phyloP scores from a whole-genome alignment of 2,888 invertebrate species.

The Germaria angustata region DNA sequence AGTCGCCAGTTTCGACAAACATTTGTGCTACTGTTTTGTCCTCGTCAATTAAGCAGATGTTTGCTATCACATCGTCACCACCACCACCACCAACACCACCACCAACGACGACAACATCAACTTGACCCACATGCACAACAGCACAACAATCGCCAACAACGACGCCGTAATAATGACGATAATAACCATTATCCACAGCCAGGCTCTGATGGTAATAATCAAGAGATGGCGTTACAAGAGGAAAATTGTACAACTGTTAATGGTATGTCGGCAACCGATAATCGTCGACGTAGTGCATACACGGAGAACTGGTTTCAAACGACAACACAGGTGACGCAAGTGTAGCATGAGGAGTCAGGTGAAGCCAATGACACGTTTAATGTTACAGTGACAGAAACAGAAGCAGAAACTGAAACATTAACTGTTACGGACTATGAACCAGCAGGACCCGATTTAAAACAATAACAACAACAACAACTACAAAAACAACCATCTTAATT shows the following conservation, averaged over 20 bases:
- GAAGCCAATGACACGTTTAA: constrained; percentile 25
- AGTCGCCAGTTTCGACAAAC: constrained; percentile 91
- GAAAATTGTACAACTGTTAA: constrained; percentile 55
- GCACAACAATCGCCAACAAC: constrained; percentile 35
- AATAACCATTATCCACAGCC: constrained; percentile 26
- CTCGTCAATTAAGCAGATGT: constrained; percentile 80
- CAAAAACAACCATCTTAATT: neutral
- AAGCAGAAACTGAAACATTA: constrained; percentile 8
- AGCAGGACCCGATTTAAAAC: neutral
- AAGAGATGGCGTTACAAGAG: constrained; percentile 52
- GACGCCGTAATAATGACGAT: constrained; percentile 6
- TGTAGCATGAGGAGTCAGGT: constrained; percentile 54
- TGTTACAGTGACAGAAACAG: constrained; percentile 17
- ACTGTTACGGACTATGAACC: constrained; percentile 6
- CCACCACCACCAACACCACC: constrained; percentile 31
- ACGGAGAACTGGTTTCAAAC: constrained; percentile 62
- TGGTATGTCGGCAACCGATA: constrained; percentile 41
- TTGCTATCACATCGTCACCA: constrained; percentile 62
- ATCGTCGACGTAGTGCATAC: constrained; percentile 50
- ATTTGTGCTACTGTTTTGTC: constrained; percentile 86
- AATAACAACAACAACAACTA: neutral
- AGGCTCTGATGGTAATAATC: constrained; percentile 21
- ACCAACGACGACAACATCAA: constrained; percentile 20
- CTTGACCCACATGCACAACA: constrained; percentile 24
- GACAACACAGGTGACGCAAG: constrained; percentile 63